Base-by-base conservation (phyloP, 1,140 invertebrate genomes). In the Drosophila watanabei region DNA sequence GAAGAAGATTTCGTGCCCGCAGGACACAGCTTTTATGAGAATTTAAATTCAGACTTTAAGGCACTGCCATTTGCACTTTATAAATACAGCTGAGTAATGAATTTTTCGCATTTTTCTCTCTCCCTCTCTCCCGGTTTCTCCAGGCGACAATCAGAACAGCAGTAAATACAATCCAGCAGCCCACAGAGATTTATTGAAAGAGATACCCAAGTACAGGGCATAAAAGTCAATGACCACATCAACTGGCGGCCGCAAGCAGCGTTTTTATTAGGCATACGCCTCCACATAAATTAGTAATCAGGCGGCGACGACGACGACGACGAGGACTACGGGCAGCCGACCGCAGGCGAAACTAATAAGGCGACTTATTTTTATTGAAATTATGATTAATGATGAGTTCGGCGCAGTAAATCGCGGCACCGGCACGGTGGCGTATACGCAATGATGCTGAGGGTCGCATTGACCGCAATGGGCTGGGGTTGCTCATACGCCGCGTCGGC, bases 331-430 rank as follows among this genome's bases (percentile, higher is more conserved):
- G 49, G 54, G 20, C 20, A 33, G 41, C 52, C 70, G 37, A 46
- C 58, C 70, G 43, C 43, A 60, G 62, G 60, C 66, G 75, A 64
- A 79, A 76, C 82, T 85, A 89, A 89, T 85, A 89, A 82, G 87
- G 80, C 62, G 86, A 76, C 76, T 90, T 76, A 82, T 82, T 90
- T 91, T 90, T 82, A 82, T 90, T 90, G 87, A 90, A 90, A 90
- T 91, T 91, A 90, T 90, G 86, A 90, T 90, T 86, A 91, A 90
- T 82, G 86, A 80, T 71, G 57, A 48, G 62, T 61, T 72, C 35
- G 59, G 62, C 37, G 18, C 14, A 35, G 54, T 56, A 60, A 64
- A 56, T 39, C 46, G 11, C 35, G 24, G 33, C 58, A 70, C 70
- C 39, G 39, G 30, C 62, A 64, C 70, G 72, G 45, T 66, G 28